A percentile compares a stretch with the other conserved stretches of the same genome.
phyloP scores from a whole-genome alignment of 2,113 vertebrate genomes.

The Empidonax alnorum region DNA sequence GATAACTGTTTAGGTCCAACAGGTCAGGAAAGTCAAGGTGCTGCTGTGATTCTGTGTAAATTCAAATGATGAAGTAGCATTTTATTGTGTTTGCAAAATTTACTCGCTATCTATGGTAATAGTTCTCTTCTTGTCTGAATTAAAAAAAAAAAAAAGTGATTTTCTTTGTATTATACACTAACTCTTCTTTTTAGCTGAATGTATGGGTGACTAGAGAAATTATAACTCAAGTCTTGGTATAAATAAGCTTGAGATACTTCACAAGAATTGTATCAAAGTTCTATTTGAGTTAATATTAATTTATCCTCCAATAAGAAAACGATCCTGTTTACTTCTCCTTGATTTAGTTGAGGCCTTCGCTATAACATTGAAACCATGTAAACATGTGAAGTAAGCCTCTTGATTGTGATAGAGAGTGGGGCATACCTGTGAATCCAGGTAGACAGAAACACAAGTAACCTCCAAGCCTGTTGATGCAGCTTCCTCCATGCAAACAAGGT shows the following conservation, averaged over 20 bases:
- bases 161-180: background rate
- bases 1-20: background rate
- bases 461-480: constrained; percentile 79
- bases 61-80: background rate
- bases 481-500: constrained; percentile 81
- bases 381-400: background rate
- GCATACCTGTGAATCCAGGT: constrained; percentile 84
- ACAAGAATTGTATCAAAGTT: background rate
- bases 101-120: background rate
- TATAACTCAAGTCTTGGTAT: constrained; percentile 12
- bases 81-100: background rate
- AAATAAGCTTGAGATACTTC: background rate
- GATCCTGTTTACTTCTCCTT: background rate
- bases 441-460: constrained; percentile 79
- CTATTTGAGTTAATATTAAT: background rate
- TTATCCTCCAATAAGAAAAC: background rate
- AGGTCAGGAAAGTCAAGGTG: background rate
- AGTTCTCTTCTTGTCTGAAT: background rate
- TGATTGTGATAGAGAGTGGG: background rate
- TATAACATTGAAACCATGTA: background rate
- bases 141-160: background rate
- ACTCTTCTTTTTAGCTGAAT: constrained; percentile 5
- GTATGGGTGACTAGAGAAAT: background rate
- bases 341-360: background rate
- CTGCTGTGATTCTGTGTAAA: background rate